Evolutionary conservation across 2,888 invertebrate species (phyloP), one percentile per base, ranked within the genome.

Genomic region (Brachypalpus laphriformis): DNA sequence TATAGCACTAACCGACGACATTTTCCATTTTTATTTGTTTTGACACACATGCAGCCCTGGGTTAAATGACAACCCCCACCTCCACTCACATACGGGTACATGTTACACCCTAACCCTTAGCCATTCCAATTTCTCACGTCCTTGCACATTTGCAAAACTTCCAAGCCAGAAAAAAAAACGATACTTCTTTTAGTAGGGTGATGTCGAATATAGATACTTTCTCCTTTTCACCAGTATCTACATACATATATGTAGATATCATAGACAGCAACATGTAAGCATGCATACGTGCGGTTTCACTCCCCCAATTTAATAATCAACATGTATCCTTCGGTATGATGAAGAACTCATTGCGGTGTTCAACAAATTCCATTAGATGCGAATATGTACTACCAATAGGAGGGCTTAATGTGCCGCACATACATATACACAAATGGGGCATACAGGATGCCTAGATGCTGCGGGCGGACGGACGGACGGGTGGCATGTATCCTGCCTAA

Each of bases 231-330:
- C 45, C 47, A n/a, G 31, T 28, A 14, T 47, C 14, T 4, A 49
- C 47, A 49, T 28, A 49, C 20, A 45, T 34, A n/a, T 6, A 9
- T 22, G 45, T 20, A 28, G 37, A 40, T 78, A 45, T 59, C 66
- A 68, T 31, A 11, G 20, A 45, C 42, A 74, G 74, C 74, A 74
- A 74, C 74, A 65, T 74, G 74, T 74, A 74, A 47, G 40, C 59
- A 49, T 59, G 22, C 47, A 68, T 42, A 76, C 74, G 74, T 63
- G 63, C 20, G 85, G 71, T 71, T 68, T 71, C 45, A 75, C 74
- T 80, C 80, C 83, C 82, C 75, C 85, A 81, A 85, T 81, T 85
- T 85, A 85, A 81, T 85, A 85, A 85, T 74, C 80, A 80, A 66
- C 81, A 76, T 81, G 85, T 71, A 51, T 85, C 54, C 63, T 75